Evolutionary conservation across 2,113 vertebrate genomes (phyloP).

Genomic region (Eurystomus gularis): DNA sequence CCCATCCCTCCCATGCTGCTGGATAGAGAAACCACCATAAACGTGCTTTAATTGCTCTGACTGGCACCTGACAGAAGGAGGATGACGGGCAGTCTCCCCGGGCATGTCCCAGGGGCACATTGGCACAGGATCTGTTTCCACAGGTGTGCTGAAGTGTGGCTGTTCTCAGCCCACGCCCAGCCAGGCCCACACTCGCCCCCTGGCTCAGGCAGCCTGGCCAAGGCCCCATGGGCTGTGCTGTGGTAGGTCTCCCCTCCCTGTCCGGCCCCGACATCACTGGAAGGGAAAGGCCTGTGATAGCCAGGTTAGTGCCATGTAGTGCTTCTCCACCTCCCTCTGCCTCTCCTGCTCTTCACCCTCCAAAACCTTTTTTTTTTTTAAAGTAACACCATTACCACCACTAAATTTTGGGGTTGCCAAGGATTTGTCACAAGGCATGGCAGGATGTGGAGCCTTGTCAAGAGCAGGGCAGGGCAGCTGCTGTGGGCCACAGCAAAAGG

Average conservation of each 20-base stretch:
- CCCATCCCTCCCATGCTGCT: not conserved
- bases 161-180: not conserved
- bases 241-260: not conserved
- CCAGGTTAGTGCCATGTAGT: not conserved
- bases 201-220: rapidly evolving
- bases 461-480: not conserved
- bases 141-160: not conserved
- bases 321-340: not conserved
- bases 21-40: not conserved
- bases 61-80: not conserved
- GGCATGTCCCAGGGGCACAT: not conserved
- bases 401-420: not conserved
- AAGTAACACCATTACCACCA: too few species aligned
- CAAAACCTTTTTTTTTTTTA: not conserved
- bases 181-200: not conserved
- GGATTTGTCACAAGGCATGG: not conserved
- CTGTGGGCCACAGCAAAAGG: not conserved
- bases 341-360: not conserved
- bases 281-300: not conserved
- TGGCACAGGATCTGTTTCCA: not conserved
- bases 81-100: not conserved
- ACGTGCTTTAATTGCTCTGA: not conserved
- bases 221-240: not conserved
- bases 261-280: rapidly evolving
- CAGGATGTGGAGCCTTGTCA: rapidly evolving